phyloP scores from a whole-genome alignment of 2,113 vertebrate genomes.

The Eptesicus fuscus region DNA sequence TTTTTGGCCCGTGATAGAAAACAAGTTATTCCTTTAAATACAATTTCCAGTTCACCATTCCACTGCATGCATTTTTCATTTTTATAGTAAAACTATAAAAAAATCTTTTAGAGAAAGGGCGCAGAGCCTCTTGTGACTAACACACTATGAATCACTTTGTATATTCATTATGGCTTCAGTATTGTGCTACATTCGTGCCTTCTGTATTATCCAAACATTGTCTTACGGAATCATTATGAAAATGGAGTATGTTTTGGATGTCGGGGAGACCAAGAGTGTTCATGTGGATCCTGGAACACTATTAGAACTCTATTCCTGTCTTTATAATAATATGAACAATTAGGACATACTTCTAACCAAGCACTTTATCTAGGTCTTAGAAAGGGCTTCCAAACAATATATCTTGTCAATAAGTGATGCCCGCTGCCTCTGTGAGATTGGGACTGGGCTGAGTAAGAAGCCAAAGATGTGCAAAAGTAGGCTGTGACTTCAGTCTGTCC shows the following conservation, averaged over 20 bases:
- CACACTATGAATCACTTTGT: not conserved
- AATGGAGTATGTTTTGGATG: not conserved
- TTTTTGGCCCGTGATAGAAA: not conserved
- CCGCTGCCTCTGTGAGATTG: not conserved
- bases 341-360: not conserved
- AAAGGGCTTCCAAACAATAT: not conserved
- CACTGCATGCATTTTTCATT: not conserved
- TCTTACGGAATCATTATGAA: not conserved
- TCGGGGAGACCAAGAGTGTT: not conserved
- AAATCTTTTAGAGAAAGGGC: not conserved
- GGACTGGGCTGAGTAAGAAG: not conserved
- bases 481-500: not conserved
- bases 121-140: not conserved
- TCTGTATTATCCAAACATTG: not conserved
- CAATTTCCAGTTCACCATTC: conserved; percentile 2
- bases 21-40: not conserved
- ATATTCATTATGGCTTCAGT: not conserved
- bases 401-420: not conserved
- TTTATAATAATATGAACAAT: not conserved
- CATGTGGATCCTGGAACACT: not conserved
- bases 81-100: conserved; percentile 22
- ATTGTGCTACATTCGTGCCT: not conserved
- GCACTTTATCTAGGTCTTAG: not conserved
- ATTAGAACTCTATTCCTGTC: not conserved
- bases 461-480: not conserved